Base-by-base conservation (phyloP, 2,888 invertebrate genomes). In the Dascillus cervinus region DNA sequence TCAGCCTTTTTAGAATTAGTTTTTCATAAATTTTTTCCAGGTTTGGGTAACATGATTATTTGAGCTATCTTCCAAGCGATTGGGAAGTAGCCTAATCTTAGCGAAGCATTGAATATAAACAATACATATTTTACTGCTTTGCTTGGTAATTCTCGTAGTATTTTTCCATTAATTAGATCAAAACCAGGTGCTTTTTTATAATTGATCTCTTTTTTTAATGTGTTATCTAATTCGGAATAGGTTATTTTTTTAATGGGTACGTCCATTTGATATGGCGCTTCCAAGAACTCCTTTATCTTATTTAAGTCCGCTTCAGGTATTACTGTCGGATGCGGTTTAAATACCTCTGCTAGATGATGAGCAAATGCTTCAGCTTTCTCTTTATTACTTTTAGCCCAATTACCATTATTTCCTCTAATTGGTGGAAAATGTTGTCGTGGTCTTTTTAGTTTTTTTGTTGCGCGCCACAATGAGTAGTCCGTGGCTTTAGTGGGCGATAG, bases 401-500 rank as follows among this genome's bases (percentile, higher is more conserved):
- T 38, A 2, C 36, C 34, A 14, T 43, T 33, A 8, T 20, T 19
- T 10, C 19, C 27, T 11, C 31, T 19, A 2, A 51, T 40, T 1
- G 46, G 43, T 6, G 40, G 34, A 13, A 25, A 22, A 14, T 13
- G 25, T 12, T 30, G 24, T 26, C 29, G 22, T 4, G 39, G 42
- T 9, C 27, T 25, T 25, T 47, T 42, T 12, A 46, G 17, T 11
- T 34, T 29, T 32, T 31, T 46, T 1, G 44, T 43, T 3, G 35
- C 41, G 27, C 43, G 47, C 42, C 44, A 50, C 5, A 50, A 27
- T 1, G 43, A 48, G 26, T 46, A 47, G n/a, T 47, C 31, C 3
- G 24, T 26, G 13, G 13, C 23, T 6, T 22, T 10, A 25, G 2
- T 9, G 4, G 33, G 26, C 33, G 33, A 33, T 17, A 33, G 11